Evolutionary conservation across 2,113 vertebrate species (phyloP).

Genomic region (Microtus montanus): DNA sequence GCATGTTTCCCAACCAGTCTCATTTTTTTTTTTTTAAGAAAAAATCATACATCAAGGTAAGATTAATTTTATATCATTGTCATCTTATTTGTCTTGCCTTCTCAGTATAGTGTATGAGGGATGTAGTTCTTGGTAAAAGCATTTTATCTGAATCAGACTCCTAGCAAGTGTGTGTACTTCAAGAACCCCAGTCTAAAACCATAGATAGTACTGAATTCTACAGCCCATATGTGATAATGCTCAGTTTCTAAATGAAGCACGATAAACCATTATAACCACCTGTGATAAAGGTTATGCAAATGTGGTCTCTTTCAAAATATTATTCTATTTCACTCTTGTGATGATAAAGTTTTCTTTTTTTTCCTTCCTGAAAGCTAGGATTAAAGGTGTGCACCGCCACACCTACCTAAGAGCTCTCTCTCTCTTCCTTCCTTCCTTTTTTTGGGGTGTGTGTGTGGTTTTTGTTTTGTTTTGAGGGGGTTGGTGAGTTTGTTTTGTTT

Average conservation of each 20-base stretch:
- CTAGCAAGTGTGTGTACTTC: slow-evolving; percentile 13
- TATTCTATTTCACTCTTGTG: not conserved
- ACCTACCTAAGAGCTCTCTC: too few species aligned
- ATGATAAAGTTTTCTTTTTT: not conserved
- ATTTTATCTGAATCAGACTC: not conserved
- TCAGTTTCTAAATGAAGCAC: not conserved
- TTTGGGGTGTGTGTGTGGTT: too few species aligned
- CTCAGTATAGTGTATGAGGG: not conserved
- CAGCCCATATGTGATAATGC: not conserved
- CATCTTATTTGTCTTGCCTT: not conserved
- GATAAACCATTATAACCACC: not conserved
- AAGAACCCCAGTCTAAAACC: not conserved
- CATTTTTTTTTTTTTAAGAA: not conserved
- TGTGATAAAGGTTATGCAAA: not conserved
- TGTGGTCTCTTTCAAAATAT: not conserved
- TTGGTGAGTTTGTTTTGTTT: too few species aligned
- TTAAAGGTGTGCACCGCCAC: too few species aligned
- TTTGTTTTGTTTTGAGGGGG: too few species aligned
- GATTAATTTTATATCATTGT: slow-evolving; percentile 51
- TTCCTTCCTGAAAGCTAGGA: too few species aligned
- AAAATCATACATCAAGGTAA: not conserved
- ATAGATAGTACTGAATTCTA: not conserved
- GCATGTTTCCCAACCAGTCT: not conserved
- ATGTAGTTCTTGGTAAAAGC: not conserved
- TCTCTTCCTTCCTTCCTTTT: too few species aligned